Percentiles rank a stretch among this genome's conserved stretches.
Evolutionary conservation across 2,113 vertebrate genomes (phyloP).

Genomic region (Ceyx margarethae): DNA sequence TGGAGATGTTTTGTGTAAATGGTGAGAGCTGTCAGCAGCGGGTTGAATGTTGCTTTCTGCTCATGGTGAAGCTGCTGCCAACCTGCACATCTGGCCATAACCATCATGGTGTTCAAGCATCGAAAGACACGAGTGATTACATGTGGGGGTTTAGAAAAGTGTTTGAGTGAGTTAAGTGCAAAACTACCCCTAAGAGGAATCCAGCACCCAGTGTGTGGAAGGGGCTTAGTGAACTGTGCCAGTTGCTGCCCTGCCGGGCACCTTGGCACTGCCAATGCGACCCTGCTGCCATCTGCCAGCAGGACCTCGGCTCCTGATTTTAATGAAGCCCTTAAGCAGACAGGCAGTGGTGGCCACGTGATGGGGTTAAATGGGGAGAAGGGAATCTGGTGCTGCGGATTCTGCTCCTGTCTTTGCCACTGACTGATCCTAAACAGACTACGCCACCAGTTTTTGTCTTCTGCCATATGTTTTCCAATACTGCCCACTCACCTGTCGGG

Average conservation of each 20-base stretch:
- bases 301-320: not conserved
- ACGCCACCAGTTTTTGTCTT: not conserved
- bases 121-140: fast-evolving
- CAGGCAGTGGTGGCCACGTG: fast-evolving
- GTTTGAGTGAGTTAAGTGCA: not conserved
- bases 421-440: conserved; percentile 10
- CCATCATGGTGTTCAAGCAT: fast-evolving
- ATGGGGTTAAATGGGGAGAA: not conserved
- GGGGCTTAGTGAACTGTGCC: not conserved
- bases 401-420: not conserved
- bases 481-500: not conserved
- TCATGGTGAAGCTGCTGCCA: fast-evolving
- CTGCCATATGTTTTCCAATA: conserved; percentile 14
- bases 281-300: fast-evolving
- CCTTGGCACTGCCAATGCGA: fast-evolving
- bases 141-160: not conserved
- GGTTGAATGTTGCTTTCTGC: fast-evolving
- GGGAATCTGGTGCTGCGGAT: not conserved
- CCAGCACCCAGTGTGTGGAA: fast-evolving
- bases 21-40: not conserved
- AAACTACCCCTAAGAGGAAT: not conserved
- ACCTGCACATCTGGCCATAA: fast-evolving
- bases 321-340: not conserved
- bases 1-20: not conserved
- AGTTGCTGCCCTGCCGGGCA: fast-evolving